These are phyloP conservation scores for Procavia capensis DNA, from an alignment of 2,113 vertebrate species.

Conservation along the genomic window DNA sequence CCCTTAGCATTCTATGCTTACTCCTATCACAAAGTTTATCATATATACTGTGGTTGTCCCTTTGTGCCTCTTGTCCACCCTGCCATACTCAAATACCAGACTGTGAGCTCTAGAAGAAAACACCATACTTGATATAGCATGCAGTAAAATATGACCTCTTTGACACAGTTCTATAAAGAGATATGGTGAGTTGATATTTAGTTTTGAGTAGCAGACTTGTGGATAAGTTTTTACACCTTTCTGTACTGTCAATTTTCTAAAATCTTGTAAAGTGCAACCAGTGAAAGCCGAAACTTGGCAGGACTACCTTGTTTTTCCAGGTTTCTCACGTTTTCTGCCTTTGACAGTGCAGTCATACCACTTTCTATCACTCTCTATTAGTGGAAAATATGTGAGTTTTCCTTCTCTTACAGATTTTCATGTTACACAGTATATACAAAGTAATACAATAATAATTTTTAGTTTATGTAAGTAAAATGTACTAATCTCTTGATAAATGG, in stretches of 20 bases:
- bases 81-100: neutral
- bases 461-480: constrained; percentile 52
- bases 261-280: neutral
- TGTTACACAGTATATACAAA: neutral
- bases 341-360: neutral
- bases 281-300: neutral
- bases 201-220: neutral
- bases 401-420: neutral
- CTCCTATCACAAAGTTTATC: neutral
- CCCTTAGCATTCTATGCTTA: neutral
- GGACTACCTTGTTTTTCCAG: neutral
- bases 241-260: constrained; percentile 27
- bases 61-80: neutral
- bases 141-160: neutral
- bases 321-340: neutral
- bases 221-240: neutral
- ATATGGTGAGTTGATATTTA: constrained; percentile 41
- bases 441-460: neutral
- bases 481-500: constrained; percentile 23
- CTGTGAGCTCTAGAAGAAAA: constrained; percentile 15
- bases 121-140: neutral
- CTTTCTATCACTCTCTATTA: neutral
- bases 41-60: neutral
- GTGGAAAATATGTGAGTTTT: neutral
- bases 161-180: constrained; percentile 36